Percentiles rank a stretch among this genome's conserved stretches.
Evolutionary conservation across 2,113 vertebrate species (phyloP).

Genomic region (Pelmatolapia mariae): DNA sequence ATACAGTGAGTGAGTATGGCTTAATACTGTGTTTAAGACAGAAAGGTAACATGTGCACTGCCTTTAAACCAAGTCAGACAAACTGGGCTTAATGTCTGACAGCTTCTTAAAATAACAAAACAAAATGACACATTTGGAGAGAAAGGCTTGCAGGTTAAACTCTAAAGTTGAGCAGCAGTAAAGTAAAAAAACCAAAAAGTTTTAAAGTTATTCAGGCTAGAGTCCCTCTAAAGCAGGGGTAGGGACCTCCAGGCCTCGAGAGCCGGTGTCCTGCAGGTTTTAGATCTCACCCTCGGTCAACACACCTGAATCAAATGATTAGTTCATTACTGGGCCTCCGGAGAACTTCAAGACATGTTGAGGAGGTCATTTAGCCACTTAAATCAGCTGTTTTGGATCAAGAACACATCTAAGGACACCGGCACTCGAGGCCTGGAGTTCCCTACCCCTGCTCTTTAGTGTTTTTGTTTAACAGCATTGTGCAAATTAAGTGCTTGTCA

Average conservation of each 20-base stretch:
- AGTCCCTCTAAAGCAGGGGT: neutral
- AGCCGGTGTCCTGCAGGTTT: fast-evolving
- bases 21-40: neutral
- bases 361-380: neutral
- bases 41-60: neutral
- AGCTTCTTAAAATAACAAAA: neutral
- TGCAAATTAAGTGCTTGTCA: neutral
- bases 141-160: constrained; percentile 1
- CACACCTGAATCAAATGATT: neutral
- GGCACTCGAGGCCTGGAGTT: neutral
- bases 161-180: neutral
- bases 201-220: neutral
- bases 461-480: neutral
- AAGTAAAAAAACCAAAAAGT: neutral
- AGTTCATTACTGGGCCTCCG: fast-evolving
- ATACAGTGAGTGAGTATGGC: neutral
- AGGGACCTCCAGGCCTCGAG: neutral
- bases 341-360: neutral
- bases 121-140: neutral
- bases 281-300: neutral
- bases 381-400: neutral
- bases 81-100: neutral
- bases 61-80: neutral
- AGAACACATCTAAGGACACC: fast-evolving
- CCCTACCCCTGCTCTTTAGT: neutral